Evolutionary conservation across 1,140 invertebrate genomes (phyloP).

Genomic region (Solenopsis fugax): DNA sequence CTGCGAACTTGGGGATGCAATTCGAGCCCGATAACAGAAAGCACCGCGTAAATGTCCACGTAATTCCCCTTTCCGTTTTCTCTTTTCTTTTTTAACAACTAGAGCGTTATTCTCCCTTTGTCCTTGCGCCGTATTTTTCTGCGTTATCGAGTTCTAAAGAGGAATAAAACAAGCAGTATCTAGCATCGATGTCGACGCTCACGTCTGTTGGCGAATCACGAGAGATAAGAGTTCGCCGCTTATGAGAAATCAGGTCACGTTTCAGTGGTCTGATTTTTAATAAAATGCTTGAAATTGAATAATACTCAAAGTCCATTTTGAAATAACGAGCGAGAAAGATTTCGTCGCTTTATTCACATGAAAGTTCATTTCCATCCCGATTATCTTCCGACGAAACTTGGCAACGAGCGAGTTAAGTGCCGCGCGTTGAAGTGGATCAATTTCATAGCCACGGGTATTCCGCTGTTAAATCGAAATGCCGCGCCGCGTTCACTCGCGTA

Average conservation of each 20-base stretch:
- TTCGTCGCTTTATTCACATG: slow-evolving; percentile 6
- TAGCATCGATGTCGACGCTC: not conserved
- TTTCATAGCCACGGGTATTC: slow-evolving; percentile 41
- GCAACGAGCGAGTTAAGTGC: slow-evolving; percentile 12
- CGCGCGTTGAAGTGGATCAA: slow-evolving; percentile 39
- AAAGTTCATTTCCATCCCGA: not conserved
- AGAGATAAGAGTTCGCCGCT: not conserved
- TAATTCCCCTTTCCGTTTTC: not conserved
- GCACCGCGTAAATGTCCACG: slow-evolving; percentile 5
- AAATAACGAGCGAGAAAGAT: not conserved
- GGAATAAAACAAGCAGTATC: slow-evolving; percentile 25
- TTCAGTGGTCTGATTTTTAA: not conserved
- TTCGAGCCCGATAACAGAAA: slow-evolving; percentile 20
- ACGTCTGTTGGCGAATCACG: not conserved
- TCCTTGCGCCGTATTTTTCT: slow-evolving; percentile 4
- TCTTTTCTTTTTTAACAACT: slow-evolving; percentile 24
- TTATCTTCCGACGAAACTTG: not conserved
- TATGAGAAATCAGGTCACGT: slow-evolving; percentile 13
- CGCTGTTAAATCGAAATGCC: slow-evolving; percentile 29
- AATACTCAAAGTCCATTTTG: not conserved
- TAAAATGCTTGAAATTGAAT: not conserved
- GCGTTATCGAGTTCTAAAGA: slow-evolving; percentile 12
- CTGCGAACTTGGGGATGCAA: slow-evolving; percentile 27
- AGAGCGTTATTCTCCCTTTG: not conserved
- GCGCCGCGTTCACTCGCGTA: not conserved